Evolutionary conservation across 2,113 vertebrate genomes (phyloP).

Genomic region (Pachycephala philippinensis): DNA sequence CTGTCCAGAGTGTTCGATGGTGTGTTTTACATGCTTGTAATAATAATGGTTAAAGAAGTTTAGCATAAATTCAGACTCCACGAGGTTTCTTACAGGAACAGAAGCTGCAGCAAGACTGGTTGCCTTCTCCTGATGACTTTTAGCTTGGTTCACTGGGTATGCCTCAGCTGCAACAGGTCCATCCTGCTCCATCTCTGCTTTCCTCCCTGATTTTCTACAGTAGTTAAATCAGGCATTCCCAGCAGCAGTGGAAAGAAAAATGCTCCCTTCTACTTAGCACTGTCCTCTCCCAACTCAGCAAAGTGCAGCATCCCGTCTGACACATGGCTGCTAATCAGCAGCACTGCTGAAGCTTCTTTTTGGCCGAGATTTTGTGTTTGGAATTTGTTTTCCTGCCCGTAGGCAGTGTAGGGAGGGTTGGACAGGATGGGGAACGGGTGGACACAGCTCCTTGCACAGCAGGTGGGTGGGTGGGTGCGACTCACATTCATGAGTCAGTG

Average conservation of each 20-base stretch:
- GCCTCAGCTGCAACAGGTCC: not conserved
- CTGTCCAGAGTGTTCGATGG: not conserved
- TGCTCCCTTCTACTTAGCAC: fast-evolving
- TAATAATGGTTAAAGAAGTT: not conserved
- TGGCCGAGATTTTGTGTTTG: not conserved
- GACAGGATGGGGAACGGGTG: fast-evolving
- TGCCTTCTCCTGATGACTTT: not conserved
- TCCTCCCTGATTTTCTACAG: not conserved
- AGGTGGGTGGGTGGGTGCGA: not conserved
- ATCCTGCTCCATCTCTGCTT: not conserved
- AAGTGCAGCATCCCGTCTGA: not conserved
- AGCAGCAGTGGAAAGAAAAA: not conserved
- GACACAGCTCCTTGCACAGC: not conserved
- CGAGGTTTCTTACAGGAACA: not conserved
- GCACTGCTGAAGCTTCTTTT: not conserved
- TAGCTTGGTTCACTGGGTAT: not conserved
- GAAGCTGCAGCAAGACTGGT: not conserved
- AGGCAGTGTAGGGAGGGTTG: not conserved
- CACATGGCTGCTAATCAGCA: fast-evolving
- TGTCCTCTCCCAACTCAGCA: fast-evolving
- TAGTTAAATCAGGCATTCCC: not conserved
- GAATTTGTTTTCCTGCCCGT: not conserved
- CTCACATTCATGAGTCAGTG: not conserved
- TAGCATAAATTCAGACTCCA: not conserved
- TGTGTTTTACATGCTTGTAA: slow-evolving; percentile 41